Evolutionary conservation across 2,113 vertebrate genomes (phyloP), one percentile per base, ranked within the genome.

Genomic region (Ptychochromis oligacanthus): DNA sequence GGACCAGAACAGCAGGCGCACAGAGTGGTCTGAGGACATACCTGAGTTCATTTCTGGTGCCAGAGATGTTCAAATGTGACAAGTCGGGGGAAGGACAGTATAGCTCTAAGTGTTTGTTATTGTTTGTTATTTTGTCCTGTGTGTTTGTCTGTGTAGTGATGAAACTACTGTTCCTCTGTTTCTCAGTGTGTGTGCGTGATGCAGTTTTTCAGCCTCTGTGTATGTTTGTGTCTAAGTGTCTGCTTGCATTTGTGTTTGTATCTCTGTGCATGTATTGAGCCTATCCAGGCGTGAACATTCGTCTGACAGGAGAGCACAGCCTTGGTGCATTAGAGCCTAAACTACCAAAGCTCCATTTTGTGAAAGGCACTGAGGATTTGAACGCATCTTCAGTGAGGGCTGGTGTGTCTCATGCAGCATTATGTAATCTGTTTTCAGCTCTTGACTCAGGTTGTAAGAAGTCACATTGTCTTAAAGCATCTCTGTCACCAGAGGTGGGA

Each of bases 261-360:
- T 74, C 65, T 77, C 76, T 7, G 56, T 70, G 72, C 67, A 9
- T 62, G 77, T 38, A 81, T 49, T 55, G 65, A 59, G 83, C 74
- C 18, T 24, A 85, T 77, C 77, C 85, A 36, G 89, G 93, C 88
- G 72, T 92, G 84, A 92, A 93, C 72, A 90, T 93, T 65, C 7
- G 31, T 90, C 88, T 93, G 93, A 93, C 93, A 94, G 90, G 85
- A 82, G 85, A 83, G 86, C 87, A 79, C 87, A 90, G 89, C 89
- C 89, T 40, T 8, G 62, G 79, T 84, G 89, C 94, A 93, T 91
- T 80, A 84, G 59, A 90, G 89, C 87, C 86, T 84, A 90, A 91
- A 93, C 81, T 22, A 88, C 65, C 87, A 77, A 87, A 72, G 86
- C 89, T 91, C 87, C 90, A 90, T 93, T 95, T 90, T 89, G 87